phyloP scores from a whole-genome alignment of 2,113 vertebrate genomes.

The Dryoscopus gambensis region DNA sequence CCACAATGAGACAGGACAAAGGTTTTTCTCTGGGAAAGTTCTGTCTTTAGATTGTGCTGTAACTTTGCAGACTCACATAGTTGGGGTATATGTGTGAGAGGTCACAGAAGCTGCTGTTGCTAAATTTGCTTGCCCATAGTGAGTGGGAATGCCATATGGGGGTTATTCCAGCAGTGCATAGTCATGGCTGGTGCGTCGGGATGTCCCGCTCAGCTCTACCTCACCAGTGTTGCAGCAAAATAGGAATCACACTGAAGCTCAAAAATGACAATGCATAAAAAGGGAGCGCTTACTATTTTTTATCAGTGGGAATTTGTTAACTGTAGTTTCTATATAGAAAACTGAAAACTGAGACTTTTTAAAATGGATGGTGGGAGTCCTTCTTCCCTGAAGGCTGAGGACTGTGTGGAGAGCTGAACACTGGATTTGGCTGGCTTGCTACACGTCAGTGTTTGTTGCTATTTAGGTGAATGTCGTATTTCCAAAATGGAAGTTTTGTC shows the following conservation, averaged over 20 bases:
- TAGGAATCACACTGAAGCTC: background rate
- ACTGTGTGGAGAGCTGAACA: background rate
- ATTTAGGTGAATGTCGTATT: background rate
- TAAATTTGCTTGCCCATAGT: background rate
- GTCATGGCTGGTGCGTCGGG: background rate
- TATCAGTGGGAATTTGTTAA: background rate
- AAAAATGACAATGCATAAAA: background rate
- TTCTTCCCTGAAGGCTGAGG: background rate
- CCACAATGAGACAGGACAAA: background rate
- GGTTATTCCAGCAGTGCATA: background rate
- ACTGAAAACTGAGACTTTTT: background rate
- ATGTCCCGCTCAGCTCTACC: background rate
- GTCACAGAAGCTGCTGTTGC: background rate
- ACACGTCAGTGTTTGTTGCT: background rate
- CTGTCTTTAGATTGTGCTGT: background rate
- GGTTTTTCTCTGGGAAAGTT: background rate
- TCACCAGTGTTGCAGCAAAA: background rate
- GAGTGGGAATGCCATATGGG: background rate
- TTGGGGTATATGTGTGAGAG: background rate
- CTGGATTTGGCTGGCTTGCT: background rate
- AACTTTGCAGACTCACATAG: background rate
- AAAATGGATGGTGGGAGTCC: background rate
- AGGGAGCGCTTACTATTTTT: background rate
- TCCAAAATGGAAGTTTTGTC: background rate
- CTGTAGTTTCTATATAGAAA: background rate